These are phyloP conservation scores for Melipona quadrifasciata DNA, from an alignment of 1,140 invertebrate genomes.

Conservation along the genomic window DNA sequence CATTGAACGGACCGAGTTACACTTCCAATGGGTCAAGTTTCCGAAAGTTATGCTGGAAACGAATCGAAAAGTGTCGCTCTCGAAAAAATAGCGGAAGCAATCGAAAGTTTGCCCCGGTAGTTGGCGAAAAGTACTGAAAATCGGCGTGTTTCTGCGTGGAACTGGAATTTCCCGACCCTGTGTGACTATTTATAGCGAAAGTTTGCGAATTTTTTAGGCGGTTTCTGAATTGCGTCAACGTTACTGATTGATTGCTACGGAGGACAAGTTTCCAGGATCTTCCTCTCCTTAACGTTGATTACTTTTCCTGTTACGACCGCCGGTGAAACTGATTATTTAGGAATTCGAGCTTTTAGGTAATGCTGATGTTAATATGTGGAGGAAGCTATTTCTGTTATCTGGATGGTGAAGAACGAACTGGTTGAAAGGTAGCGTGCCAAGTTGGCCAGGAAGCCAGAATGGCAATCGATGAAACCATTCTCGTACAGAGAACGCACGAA, in stretches of 20 bases:
- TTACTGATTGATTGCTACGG: not conserved
- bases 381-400: not conserved
- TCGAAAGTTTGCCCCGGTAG: not conserved
- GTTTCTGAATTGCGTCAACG: not conserved
- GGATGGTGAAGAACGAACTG: not conserved
- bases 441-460: not conserved
- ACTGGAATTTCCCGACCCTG: not conserved
- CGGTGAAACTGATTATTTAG: not conserved
- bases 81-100: not conserved
- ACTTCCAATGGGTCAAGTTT: no score
- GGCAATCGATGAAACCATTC: not conserved
- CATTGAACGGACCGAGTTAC: no score
- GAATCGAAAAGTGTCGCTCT: not conserved
- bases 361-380: not conserved
- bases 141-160: not conserved
- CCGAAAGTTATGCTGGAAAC: not conserved
- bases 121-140: not conserved
- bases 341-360: not conserved
- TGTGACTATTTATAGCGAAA: not conserved
- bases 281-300: not conserved
- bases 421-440: not conserved
- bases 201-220: not conserved
- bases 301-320: fast-evolving
- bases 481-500: not conserved
- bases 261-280: not conserved